Evolutionary conservation across 2,797 vertebrate species (phyloP).

Genomic region (Acanthornis magna): DNA sequence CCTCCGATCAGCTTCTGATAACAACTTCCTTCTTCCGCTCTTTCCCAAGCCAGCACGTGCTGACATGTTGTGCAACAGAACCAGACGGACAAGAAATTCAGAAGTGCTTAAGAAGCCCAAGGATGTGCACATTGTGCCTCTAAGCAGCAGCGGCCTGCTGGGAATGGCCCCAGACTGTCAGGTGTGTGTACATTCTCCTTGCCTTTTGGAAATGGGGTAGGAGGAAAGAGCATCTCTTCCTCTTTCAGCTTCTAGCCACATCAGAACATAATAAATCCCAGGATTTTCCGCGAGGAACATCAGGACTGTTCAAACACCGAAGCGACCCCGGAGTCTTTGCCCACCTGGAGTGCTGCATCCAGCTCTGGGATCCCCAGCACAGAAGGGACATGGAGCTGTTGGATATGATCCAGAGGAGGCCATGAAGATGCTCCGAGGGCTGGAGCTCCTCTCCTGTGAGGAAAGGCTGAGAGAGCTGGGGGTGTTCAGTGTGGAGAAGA

Average conservation of each 20-base stretch:
- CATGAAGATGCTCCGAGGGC: neutral
- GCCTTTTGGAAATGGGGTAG: neutral
- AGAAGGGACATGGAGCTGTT: neutral
- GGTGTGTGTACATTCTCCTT: neutral
- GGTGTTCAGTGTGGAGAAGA: neutral
- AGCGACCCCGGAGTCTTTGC: neutral
- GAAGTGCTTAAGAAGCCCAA: neutral
- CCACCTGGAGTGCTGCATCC: neutral
- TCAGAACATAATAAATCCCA: neutral
- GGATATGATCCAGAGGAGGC: neutral
- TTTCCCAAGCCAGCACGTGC: conserved; percentile 23
- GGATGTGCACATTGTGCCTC: neutral
- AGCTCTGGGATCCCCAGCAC: neutral
- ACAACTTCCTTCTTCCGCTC: conserved; percentile 38
- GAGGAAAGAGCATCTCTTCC: neutral
- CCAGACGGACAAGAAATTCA: neutral
- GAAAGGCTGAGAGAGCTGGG: neutral
- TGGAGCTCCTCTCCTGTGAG: neutral
- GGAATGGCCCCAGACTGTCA: neutral
- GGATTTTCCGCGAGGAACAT: neutral
- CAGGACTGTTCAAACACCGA: neutral
- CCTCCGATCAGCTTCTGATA: neutral
- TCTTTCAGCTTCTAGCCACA: neutral
- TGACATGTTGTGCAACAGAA: conserved; percentile 27
- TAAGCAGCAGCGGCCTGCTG: neutral